These are phyloP conservation scores for Sparus aurata DNA, from an alignment of 2,797 vertebrate species.

Conservation along the genomic window DNA sequence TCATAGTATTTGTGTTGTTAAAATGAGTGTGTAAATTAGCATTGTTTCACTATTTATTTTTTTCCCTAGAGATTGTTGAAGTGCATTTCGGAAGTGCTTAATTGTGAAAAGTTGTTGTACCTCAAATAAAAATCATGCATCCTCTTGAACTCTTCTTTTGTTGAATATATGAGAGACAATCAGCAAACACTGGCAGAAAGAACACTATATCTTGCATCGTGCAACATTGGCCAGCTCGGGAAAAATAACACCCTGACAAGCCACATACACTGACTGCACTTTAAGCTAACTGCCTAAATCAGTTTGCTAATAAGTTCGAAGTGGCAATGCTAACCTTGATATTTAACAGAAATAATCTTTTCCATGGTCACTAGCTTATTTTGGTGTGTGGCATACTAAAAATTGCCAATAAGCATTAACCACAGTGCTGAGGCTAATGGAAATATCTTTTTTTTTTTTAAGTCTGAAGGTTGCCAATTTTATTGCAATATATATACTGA, in stretches of 20 bases:
- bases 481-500: too few species aligned
- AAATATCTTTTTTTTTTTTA: neutral
- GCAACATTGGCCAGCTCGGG: neutral
- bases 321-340: neutral
- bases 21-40: constrained; percentile 44
- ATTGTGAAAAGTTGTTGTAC: constrained; percentile 45
- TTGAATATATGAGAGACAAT: neutral
- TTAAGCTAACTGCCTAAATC: neutral
- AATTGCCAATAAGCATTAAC: neutral
- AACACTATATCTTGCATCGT: neutral
- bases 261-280: neutral
- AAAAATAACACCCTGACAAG: neutral
- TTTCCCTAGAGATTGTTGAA: constrained; percentile 28
- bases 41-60: constrained; percentile 66
- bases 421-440: neutral
- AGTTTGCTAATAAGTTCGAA: neutral
- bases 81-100: constrained; percentile 41
- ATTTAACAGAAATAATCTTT: neutral
- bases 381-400: neutral
- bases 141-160: neutral
- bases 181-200: neutral
- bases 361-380: neutral
- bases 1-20: constrained; percentile 42
- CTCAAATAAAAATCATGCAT: constrained; percentile 53
- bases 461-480: too few species aligned